Percentiles rank a stretch among this genome's conserved stretches.
phyloP scores from a whole-genome alignment of 2,113 vertebrate species.

The Pristiophorus japonicus region DNA sequence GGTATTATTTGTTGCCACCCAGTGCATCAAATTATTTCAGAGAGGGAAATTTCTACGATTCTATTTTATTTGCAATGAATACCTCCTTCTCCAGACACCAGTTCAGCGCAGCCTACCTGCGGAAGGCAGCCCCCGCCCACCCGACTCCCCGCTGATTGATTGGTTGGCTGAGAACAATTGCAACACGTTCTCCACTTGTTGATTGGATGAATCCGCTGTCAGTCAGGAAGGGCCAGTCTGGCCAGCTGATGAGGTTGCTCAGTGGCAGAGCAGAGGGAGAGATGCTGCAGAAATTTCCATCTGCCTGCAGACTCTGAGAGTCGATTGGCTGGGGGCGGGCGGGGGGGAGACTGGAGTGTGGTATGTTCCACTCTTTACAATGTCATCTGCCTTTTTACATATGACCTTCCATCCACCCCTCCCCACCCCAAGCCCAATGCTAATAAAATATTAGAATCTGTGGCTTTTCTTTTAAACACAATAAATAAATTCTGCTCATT shows the following conservation, averaged over 20 bases:
- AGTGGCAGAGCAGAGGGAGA: background rate
- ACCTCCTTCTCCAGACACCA: background rate
- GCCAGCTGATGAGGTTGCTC: background rate
- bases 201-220: background rate
- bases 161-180: background rate
- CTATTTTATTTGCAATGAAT: background rate
- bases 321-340: background rate
- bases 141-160: background rate
- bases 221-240: background rate
- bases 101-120: background rate
- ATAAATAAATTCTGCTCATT: too few relatives aligned
- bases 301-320: background rate
- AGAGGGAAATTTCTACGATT: too few relatives aligned
- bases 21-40: background rate
- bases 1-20: background rate
- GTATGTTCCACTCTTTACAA: background rate
- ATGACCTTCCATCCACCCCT: background rate
- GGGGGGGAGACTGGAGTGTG: background rate
- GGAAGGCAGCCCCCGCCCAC: background rate
- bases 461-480: background rate
- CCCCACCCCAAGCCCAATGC: background rate
- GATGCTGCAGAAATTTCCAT: background rate
- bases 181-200: background rate
- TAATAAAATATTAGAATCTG: background rate
- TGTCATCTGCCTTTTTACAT: background rate